Base-by-base conservation (phyloP, 2,113 vertebrate species). In the Tylochromis polylepis region DNA sequence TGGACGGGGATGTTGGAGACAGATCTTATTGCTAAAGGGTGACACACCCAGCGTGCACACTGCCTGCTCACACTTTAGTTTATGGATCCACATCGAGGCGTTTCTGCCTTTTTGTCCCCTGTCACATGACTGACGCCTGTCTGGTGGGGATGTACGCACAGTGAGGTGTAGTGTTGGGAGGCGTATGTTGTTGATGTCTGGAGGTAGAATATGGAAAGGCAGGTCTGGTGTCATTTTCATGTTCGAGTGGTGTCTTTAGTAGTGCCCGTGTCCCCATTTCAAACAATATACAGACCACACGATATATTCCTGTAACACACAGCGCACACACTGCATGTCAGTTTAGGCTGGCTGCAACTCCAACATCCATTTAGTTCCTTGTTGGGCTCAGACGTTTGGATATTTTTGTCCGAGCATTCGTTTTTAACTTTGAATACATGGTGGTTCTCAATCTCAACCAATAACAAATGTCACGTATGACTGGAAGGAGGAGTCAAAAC, bases 11-110 rank as follows among this genome's bases (percentile, higher is more conserved):
- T 85, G 86, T 24, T n/a, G 85, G 89, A 92, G 79, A 92, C 92
- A 88, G 14, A 65, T 86, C 91, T 93, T 79, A 84, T 89, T 77
- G 88, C 91, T 91, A 43, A 78, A 70, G 86, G 83, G 55, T 82
- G 79, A 92, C 88, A 89, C 86, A 85, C 82, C 85, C 85, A n/a
- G 29, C 11, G 38, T 72, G 51, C 22, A n/a, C 38, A 86, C 88
- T 86, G 86, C 55, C 86, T 94, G 90, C 94, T 90, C 94, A 96
- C 95, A 95, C 95, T 97, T 89, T 96, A 96, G 89, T 96, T 95
- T 95, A 96, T 85, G 96, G 96, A 96, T 96, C 96, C 96, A 95
- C 60, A 51, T 85, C 31, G 60, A 81, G 60, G 67, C 46, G 31
- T 18, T 5, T 6, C 51, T 18, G 11, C 43, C 20, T 7, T 2